Evolutionary conservation across 2,888 invertebrate species (phyloP).

Genomic region (Hecatera dysodea): DNA sequence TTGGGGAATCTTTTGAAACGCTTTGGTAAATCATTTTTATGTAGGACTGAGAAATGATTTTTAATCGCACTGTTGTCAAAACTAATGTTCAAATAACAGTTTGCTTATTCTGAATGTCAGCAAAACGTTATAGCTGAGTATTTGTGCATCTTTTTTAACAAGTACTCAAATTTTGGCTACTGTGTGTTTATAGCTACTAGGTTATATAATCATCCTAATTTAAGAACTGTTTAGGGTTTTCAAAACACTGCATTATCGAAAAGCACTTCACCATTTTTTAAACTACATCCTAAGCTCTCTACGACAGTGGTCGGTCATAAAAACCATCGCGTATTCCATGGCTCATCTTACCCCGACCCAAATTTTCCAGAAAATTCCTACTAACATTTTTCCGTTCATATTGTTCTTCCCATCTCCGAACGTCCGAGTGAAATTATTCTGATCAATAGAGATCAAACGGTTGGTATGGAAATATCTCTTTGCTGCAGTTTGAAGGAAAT

Average conservation of each 20-base stretch:
- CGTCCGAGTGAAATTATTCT: slow-evolving; percentile 61
- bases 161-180: not conserved
- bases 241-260: not conserved
- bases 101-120: too few species aligned
- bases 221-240: not conserved
- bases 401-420: slow-evolving; percentile 48
- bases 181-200: too few species aligned
- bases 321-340: slow-evolving; percentile 19
- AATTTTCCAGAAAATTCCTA: slow-evolving; percentile 33
- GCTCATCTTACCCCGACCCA: slow-evolving; percentile 11
- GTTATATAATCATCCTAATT: too few species aligned
- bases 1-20: not conserved
- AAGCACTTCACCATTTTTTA: not conserved
- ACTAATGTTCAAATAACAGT: not conserved
- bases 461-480: slow-evolving; percentile 59
- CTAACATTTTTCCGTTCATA: slow-evolving; percentile 49
- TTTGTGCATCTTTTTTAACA: not conserved
- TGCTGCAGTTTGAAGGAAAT: slow-evolving; percentile 47
- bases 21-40: not conserved
- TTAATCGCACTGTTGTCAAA: not conserved
- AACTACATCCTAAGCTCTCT: not conserved
- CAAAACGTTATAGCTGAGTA: not conserved
- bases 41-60: not conserved
- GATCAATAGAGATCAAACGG: slow-evolving; percentile 60
- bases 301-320: slow-evolving; percentile 21